These are phyloP conservation scores for Eumacrocentrus americanus DNA, from an alignment of 2,888 invertebrate species.

Conservation along the genomic window DNA sequence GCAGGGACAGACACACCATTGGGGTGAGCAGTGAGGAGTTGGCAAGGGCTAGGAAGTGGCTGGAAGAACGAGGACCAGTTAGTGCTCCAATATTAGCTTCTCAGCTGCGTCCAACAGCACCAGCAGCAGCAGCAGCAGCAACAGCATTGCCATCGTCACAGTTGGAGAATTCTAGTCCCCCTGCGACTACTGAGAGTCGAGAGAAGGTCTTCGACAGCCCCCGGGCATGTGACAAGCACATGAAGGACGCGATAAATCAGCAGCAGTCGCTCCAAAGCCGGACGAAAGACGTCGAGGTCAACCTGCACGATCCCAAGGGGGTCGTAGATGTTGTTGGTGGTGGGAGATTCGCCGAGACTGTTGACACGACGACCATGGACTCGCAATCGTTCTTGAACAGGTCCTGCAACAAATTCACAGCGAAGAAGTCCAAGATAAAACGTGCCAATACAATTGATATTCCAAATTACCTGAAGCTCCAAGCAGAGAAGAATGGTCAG, in stretches of 20 bases:
- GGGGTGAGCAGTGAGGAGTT: conserved; percentile 83
- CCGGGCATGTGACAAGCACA: conserved; percentile 46
- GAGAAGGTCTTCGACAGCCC: conserved; percentile 10
- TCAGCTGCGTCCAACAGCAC: neutral
- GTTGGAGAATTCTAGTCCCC: conserved; percentile 7
- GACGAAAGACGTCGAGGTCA: conserved; percentile 31
- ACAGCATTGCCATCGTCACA: conserved; percentile 3
- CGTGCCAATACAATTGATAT: conserved; percentile 89
- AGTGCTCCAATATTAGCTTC: neutral
- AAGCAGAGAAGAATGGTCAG: conserved; percentile 45
- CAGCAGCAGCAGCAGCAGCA: neutral
- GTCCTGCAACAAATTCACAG: conserved; percentile 61
- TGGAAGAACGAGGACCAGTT: conserved; percentile 61
- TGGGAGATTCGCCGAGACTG: neutral
- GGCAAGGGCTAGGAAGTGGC: conserved; percentile 76
- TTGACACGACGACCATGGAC: neutral
- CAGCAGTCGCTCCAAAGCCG: conserved; percentile 53
- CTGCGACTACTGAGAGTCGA: conserved; percentile 1
- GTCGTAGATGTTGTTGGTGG: neutral
- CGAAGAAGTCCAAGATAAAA: conserved; percentile 80
- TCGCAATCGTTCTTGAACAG: neutral
- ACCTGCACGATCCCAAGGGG: conserved; percentile 22
- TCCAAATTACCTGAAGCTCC: conserved; percentile 67
- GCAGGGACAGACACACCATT: conserved; percentile 77
- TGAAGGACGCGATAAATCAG: conserved; percentile 58